These are phyloP conservation scores for Drosophila testacea DNA, from an alignment of 2,888 invertebrate genomes.

Conservation along the genomic window DNA sequence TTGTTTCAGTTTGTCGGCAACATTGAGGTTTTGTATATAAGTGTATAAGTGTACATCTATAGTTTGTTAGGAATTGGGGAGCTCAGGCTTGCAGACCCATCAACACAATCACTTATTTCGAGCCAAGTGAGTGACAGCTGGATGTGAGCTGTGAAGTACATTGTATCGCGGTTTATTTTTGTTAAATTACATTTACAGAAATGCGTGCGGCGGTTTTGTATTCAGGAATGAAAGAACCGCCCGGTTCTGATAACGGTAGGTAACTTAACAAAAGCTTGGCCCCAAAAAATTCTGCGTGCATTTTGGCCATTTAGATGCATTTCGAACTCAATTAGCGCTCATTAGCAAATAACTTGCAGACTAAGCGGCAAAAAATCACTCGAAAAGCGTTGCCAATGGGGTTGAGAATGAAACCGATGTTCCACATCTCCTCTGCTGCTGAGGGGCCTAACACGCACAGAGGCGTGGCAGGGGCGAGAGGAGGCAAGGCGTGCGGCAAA, in stretches of 20 bases:
- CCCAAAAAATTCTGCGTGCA: conserved; percentile 21
- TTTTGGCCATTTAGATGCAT: conserved; percentile 71
- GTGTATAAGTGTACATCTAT: not conserved
- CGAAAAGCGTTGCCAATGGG: conserved; percentile 47
- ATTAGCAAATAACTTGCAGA: conserved; percentile 72
- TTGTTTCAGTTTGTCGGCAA: conserved; percentile 69
- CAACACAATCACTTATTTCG: conserved; percentile 77
- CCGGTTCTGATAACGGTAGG: conserved; percentile 43
- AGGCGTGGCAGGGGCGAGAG: conserved; percentile 1
- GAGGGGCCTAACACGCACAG: conserved; percentile 56
- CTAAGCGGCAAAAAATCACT: conserved; percentile 59
- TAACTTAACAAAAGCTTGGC: conserved; percentile 3
- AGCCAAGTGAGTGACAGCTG: conserved; percentile 72
- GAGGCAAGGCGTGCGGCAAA: conserved; percentile 12
- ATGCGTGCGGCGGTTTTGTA: conserved; percentile 57
- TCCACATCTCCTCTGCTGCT: not conserved
- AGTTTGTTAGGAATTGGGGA: conserved; percentile 62
- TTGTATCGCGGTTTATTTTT: conserved; percentile 53
- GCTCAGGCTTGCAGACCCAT: conserved; percentile 53
- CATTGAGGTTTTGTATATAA: conserved; percentile 43
- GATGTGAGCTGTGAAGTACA: conserved; percentile 45
- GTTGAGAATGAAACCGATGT: conserved; percentile 14
- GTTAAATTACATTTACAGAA: conserved; percentile 74
- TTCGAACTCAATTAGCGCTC: conserved; percentile 78
- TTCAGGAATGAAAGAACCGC: conserved; percentile 32